Conservation (phyloP, 53 echinoderm and acorn worm species). For the Crossaster papposus region DNA sequence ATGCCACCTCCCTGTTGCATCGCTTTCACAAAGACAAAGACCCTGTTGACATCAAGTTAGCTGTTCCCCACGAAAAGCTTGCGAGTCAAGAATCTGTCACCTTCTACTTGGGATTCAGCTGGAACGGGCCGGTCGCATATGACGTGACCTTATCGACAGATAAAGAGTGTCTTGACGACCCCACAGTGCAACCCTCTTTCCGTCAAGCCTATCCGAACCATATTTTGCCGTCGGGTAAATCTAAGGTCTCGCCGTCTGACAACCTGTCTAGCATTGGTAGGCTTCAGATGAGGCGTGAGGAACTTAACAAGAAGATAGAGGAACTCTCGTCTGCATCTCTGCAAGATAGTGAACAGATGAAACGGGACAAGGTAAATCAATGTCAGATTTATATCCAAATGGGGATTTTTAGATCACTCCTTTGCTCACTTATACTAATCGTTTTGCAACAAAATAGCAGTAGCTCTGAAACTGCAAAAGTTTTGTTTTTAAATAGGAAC, state of each 20-base stretch:
- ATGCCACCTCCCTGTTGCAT: conserved; percentile 26
- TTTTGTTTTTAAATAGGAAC: too few species aligned
- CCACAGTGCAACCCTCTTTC: not conserved
- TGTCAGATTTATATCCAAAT: not conserved
- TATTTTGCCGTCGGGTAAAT: not conserved
- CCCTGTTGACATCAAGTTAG: conserved; percentile 40
- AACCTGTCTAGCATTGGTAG: not conserved
- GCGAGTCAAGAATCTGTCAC: conserved; percentile 52
- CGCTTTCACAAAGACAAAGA: conserved; percentile 9
- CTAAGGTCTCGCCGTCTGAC: not conserved
- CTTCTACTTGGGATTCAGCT: conserved; percentile 68
- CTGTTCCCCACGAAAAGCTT: conserved; percentile 20
- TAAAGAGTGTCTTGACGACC: not conserved
- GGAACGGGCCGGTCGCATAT: conserved; percentile 69
- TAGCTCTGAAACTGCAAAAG: too few species aligned
- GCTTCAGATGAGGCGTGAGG: not conserved
- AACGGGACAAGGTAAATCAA: not conserved
- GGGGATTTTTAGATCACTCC: not conserved
- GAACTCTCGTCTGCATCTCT: not conserved
- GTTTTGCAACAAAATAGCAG: too few species aligned
- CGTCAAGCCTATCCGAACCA: conserved; percentile 14
- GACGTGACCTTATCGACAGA: conserved; percentile 25
- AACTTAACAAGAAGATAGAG: not conserved
- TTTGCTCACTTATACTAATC: too few species aligned
- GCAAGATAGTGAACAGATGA: not conserved